These are phyloP conservation scores for Lapara coniferarum DNA, from an alignment of 2,888 invertebrate genomes.

Conservation along the genomic window DNA sequence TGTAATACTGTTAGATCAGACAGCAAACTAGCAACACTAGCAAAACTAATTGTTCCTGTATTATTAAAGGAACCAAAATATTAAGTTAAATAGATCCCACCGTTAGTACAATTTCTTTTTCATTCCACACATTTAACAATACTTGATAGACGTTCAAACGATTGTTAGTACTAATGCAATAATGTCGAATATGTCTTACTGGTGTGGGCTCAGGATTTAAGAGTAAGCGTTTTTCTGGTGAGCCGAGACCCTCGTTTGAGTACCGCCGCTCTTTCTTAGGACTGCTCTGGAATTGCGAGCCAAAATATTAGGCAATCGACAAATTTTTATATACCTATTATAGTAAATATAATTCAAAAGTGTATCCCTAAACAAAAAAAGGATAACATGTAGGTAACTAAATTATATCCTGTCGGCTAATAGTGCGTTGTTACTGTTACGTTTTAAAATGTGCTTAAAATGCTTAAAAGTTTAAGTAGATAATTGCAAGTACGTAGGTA, in stretches of 20 bases:
- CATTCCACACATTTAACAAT: background rate
- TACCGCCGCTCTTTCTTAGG: conserved; percentile 77
- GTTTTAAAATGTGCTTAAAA: too few species aligned
- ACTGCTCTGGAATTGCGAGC: conserved; percentile 75
- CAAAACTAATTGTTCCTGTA: background rate
- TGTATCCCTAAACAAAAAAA: background rate
- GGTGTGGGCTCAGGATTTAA: conserved; percentile 80
- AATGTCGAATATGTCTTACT: conserved; percentile 65
- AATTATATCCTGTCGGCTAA: background rate
- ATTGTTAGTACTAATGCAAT: conserved; percentile 12
- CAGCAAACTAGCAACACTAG: background rate
- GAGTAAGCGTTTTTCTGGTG: conserved; percentile 82
- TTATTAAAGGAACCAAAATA: background rate
- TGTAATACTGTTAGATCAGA: background rate
- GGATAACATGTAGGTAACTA: background rate
- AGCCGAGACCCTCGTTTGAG: conserved; percentile 72
- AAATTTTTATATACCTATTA: background rate
- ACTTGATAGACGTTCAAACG: background rate
- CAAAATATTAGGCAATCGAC: background rate
- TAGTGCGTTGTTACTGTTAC: background rate
- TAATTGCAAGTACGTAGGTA: too few species aligned
- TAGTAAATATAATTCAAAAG: background rate
- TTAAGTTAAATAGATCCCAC: background rate
- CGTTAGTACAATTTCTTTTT: conserved; percentile 1
- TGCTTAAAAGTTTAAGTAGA: too few species aligned